Conservation (phyloP, 2,113 vertebrate genomes). For the Edolisoma coerulescens region DNA sequence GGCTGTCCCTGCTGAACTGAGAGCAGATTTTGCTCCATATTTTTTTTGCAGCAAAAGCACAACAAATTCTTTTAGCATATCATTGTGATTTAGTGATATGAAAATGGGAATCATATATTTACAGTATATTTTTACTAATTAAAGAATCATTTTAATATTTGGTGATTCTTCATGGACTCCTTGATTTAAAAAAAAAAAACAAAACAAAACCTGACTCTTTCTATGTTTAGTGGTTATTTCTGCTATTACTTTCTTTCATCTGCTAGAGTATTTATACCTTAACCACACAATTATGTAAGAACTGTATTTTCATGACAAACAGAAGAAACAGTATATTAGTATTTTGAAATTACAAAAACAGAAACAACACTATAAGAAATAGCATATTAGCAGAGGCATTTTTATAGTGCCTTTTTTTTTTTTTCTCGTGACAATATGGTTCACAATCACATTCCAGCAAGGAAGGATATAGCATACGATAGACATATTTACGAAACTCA, state of each 20-base stretch:
- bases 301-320: background rate
- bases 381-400: background rate
- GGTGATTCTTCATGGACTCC: background rate
- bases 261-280: background rate
- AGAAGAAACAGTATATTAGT: background rate
- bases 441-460: background rate
- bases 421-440: background rate
- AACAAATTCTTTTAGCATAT: background rate
- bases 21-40: background rate
- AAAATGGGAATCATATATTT: background rate
- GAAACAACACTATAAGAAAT: background rate
- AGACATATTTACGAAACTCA: background rate
- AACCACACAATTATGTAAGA: background rate
- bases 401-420: rapidly evolving
- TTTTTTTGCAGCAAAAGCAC: background rate
- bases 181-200: background rate
- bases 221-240: background rate
- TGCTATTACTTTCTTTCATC: background rate
- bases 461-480: background rate
- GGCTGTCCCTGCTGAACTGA: background rate
- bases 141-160: background rate
- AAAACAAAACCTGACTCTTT: background rate
- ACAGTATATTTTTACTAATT: background rate
- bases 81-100: background rate
- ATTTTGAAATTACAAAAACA: background rate